Percentiles rank a stretch among this genome's conserved stretches.
phyloP scores from a whole-genome alignment of 2,113 vertebrate species.

The Felis chaus region DNA sequence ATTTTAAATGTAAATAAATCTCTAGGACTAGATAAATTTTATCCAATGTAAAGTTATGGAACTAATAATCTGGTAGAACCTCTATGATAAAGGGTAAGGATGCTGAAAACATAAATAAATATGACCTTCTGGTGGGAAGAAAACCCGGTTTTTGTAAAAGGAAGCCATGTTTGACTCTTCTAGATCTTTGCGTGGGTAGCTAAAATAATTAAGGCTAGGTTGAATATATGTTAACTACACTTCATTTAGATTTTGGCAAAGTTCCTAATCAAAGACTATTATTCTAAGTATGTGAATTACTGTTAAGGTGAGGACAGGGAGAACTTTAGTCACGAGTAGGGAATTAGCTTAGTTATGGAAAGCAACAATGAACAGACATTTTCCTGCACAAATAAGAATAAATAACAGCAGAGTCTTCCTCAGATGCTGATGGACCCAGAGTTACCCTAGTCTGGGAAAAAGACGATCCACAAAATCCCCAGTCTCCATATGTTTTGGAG shows the following conservation, averaged over 20 bases:
- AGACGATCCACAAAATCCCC: neutral
- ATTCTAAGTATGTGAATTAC: slow-evolving; percentile 7
- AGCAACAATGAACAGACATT: slow-evolving; percentile 12
- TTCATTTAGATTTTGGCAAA: slow-evolving; percentile 55
- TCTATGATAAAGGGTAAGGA: neutral
- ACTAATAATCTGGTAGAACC: neutral
- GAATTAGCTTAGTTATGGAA: slow-evolving; percentile 46
- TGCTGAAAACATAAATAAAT: slow-evolving; percentile 45
- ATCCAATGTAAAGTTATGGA: neutral
- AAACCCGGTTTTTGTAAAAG: slow-evolving; percentile 23
- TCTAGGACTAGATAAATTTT: neutral
- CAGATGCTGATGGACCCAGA: neutral
- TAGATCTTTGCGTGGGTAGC: slow-evolving; percentile 31
- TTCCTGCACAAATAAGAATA: slow-evolving; percentile 13
- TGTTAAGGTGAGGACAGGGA: neutral
- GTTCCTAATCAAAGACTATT: slow-evolving; percentile 3
- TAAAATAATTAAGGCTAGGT: slow-evolving; percentile 10
- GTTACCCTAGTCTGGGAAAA: slow-evolving; percentile 44
- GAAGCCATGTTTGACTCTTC: slow-evolving; percentile 28
- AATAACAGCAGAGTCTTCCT: neutral
- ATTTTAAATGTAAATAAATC: slow-evolving; percentile 21
- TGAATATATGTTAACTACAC: slow-evolving; percentile 28
- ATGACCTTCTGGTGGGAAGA: neutral
- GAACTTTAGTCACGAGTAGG: neutral
- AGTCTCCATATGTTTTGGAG: neutral